phyloP scores from a whole-genome alignment of 2,797 vertebrate genomes.

The Amblyraja radiata region DNA sequence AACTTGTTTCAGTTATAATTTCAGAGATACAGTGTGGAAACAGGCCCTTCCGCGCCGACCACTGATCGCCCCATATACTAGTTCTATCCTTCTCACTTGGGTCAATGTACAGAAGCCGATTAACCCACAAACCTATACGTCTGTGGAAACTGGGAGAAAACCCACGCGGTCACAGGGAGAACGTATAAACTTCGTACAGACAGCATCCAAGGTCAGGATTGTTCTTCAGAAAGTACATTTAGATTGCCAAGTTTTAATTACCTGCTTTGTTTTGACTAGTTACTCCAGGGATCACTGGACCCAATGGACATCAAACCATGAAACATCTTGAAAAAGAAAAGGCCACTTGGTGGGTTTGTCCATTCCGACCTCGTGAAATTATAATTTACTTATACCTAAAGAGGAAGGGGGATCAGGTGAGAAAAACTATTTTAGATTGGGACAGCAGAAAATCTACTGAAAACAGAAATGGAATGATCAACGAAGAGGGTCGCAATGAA shows the following conservation, averaged over 20 bases:
- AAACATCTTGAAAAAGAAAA: slow-evolving; percentile 38
- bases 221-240: not conserved
- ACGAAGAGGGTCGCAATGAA: not conserved
- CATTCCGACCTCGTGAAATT: slow-evolving; percentile 40
- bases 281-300: slow-evolving; percentile 1
- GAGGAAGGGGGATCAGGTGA: not conserved
- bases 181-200: too few species aligned
- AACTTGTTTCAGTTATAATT: not conserved
- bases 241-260: not conserved
- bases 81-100: too few species aligned
- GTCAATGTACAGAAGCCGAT: too few species aligned
- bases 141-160: too few species aligned
- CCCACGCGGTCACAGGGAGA: too few species aligned
- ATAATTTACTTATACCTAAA: not conserved
- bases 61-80: too few species aligned
- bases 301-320: slow-evolving; percentile 29
- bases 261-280: slow-evolving; percentile 30
- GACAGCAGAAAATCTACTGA: too few species aligned
- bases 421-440: not conserved
- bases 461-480: too few species aligned
- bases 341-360: not conserved
- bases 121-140: too few species aligned
- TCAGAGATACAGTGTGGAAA: too few species aligned
- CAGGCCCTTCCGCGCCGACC: too few species aligned
- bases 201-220: too few species aligned